These are phyloP conservation scores for Drosophila sulfurigaster DNA, from an alignment of 1,140 invertebrate species.

Conservation along the genomic window DNA sequence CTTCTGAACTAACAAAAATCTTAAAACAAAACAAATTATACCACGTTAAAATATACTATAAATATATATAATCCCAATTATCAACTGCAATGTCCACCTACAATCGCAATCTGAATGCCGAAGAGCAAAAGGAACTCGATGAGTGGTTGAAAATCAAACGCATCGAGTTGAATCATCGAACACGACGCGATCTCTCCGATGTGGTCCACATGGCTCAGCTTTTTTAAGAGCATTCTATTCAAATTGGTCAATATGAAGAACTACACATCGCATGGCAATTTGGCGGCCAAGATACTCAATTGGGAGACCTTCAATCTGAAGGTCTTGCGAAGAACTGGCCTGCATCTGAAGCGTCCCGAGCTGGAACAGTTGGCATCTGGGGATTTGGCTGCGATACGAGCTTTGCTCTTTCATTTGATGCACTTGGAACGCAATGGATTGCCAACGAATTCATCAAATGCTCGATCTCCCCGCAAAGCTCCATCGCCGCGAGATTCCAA, in stretches of 20 bases:
- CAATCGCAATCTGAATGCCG: slow-evolving; percentile 29
- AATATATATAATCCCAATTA: no score
- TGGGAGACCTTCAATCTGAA: slow-evolving; percentile 91
- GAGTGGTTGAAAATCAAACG: slow-evolving; percentile 90
- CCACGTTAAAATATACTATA: background rate
- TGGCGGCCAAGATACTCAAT: slow-evolving; percentile 89
- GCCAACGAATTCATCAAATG: slow-evolving; percentile 38
- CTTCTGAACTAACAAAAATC: no score
- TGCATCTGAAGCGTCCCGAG: slow-evolving; percentile 86
- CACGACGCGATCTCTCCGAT: slow-evolving; percentile 83
- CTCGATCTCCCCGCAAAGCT: slow-evolving; percentile 32
- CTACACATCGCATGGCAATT: slow-evolving; percentile 88
- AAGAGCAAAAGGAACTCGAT: slow-evolving; percentile 48
- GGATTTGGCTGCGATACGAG: slow-evolving; percentile 87
- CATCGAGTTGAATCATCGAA: slow-evolving; percentile 72
- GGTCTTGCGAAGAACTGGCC: slow-evolving; percentile 88
- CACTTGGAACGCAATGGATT: slow-evolving; percentile 67
- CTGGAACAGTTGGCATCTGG: slow-evolving; percentile 88
- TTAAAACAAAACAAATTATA: background rate
- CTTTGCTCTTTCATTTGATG: slow-evolving; percentile 86
- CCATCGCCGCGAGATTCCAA: background rate
- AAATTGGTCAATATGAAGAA: slow-evolving; percentile 90
- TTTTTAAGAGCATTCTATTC: slow-evolving; percentile 88
- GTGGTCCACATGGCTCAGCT: slow-evolving; percentile 91
- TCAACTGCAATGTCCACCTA: background rate